Percentiles rank a stretch among this genome's conserved stretches.
phyloP scores from a whole-genome alignment of 37 sponge, comb jelly and placozoan species.

The Cliona cf. orientalis region DNA sequence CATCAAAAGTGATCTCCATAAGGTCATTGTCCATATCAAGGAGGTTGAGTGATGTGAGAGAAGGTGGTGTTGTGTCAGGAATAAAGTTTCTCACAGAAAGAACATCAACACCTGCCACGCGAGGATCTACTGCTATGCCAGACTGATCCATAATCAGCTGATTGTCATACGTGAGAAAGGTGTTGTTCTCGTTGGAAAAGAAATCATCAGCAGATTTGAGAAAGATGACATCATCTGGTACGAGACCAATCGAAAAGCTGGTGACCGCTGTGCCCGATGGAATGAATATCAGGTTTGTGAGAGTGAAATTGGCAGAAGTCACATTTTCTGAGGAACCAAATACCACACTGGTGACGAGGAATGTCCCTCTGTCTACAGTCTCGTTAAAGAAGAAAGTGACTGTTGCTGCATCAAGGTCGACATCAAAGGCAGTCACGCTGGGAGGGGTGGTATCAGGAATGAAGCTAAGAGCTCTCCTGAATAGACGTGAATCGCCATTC shows the following conservation, averaged over 20 bases:
- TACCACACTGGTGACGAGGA: slow-evolving; percentile 16
- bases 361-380: slow-evolving; percentile 26
- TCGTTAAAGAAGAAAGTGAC: slow-evolving; percentile 77
- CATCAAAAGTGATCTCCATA: slow-evolving; percentile 70
- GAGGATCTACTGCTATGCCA: slow-evolving; percentile 31
- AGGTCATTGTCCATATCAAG: slow-evolving; percentile 65
- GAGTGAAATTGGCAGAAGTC: slow-evolving; percentile 41
- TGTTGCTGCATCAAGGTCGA: slow-evolving; percentile 41
- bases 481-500: slow-evolving; percentile 3
- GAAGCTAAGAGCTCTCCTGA: slow-evolving; percentile 19
- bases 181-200: slow-evolving; percentile 62
- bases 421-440: slow-evolving; percentile 37
- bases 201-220: slow-evolving; percentile 76
- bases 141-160: slow-evolving; percentile 42
- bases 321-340: slow-evolving; percentile 38
- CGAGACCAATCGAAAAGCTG: slow-evolving; percentile 51
- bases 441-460: slow-evolving; percentile 58
- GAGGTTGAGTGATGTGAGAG: slow-evolving; percentile 10
- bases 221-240: slow-evolving; percentile 17
- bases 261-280: slow-evolving; percentile 19
- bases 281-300: slow-evolving; percentile 14
- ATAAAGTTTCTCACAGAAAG: slow-evolving; percentile 49
- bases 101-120: slow-evolving; percentile 37
- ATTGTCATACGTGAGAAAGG: slow-evolving; percentile 50
- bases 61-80: slow-evolving; percentile 55